Base-by-base conservation (phyloP, 2,888 invertebrate species). In the Synergus umbraculus region DNA sequence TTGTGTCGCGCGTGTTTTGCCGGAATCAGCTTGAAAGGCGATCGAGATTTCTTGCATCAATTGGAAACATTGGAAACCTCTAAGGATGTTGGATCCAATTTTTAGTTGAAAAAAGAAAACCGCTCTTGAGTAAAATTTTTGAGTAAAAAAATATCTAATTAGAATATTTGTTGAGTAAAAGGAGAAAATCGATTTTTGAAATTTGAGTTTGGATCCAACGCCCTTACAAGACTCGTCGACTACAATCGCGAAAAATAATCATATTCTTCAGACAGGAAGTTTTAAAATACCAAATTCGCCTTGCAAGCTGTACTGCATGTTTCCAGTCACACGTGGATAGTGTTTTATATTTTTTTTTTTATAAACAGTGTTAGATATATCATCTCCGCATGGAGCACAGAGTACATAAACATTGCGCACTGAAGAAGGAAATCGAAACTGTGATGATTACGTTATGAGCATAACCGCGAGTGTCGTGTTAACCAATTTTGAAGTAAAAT, bases 1-100 rank as follows among this genome's bases (percentile, higher is more conserved):
- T 83, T 85, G 83, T 83, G 84, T 81, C 83, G 83, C 81, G 82
- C 81, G 80, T 81, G 66, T 63, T 81, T 79, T 81, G 76, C 78
- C 80, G 82, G 79, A 79, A 64, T 79, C 73, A 79, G 80, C 79
- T 82, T 80, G 60, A 79, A 80, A 76, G 65, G 54, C 76, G 76
- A 63, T 76, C 43, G 37, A 76, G 29, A 22, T 65, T 73, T 43
- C 22, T 58, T 58, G 18, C 18, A 18, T 18, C 58, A 58, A 10
- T 7, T n/a, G n/a, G n/a, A 49, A 49, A 49, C 9, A 60, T 60
- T 46, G 7, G 0, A n/a, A n/a, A n/a, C 5, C 37, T 37, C 37
- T 37, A 37, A 37, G 37, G 37, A 7, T 37, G 37, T 37, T 37
- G 37, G 37, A 37, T 37, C 37, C 37, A 37, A 37, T 5, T 37